phyloP scores from a whole-genome alignment of 2,888 invertebrate species.

The Phengaris alcon region DNA sequence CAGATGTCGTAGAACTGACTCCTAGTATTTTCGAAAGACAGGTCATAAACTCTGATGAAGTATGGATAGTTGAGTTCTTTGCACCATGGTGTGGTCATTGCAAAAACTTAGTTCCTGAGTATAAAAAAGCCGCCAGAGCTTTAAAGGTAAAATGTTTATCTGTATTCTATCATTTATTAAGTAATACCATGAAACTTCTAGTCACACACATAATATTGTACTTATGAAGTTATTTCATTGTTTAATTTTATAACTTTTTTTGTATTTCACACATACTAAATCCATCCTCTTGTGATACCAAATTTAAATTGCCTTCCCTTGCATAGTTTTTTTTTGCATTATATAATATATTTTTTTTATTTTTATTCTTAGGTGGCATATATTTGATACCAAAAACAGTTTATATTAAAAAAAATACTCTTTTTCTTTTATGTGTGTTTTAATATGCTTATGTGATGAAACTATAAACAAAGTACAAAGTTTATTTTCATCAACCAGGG shows the following conservation, averaged over 20 bases:
- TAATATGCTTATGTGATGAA: no score
- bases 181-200: neutral
- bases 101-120: slow-evolving; percentile 93
- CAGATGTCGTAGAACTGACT: slow-evolving; percentile 92
- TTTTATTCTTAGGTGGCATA: no score
- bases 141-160: slow-evolving; percentile 83
- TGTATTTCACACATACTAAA: neutral
- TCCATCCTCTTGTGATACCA: neutral
- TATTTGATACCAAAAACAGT: no score
- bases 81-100: slow-evolving; percentile 99
- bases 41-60: slow-evolving; percentile 89
- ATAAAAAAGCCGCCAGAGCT: slow-evolving; percentile 94
- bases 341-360: no score
- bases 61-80: slow-evolving; percentile 98
- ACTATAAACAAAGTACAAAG: neutral
- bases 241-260: neutral
- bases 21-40: slow-evolving; percentile 91
- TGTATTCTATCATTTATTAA: neutral
- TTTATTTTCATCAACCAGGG: slow-evolving; percentile 80
- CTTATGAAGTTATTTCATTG: no score
- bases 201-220: neutral
- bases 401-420: no score
- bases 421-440: no score
- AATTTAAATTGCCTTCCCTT: no score
- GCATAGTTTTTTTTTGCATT: no score